A percentile compares a stretch with the other conserved stretches of the same genome.
These are phyloP conservation scores for Microplitis manilae DNA, from an alignment of 2,888 invertebrate genomes.

Conservation along the genomic window DNA sequence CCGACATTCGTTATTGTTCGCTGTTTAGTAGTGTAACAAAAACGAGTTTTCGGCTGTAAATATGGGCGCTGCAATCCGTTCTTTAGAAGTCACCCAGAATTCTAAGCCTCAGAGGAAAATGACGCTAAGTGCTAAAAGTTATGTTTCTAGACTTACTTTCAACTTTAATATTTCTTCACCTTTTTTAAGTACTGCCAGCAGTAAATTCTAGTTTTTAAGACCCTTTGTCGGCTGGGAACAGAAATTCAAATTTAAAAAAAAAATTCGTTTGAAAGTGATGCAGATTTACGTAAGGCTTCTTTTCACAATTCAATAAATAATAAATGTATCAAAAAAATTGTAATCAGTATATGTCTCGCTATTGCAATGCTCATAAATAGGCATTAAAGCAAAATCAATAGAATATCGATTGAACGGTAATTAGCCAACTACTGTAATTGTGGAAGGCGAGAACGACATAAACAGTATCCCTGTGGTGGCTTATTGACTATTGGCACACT, in stretches of 20 bases:
- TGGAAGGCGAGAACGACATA: constrained; percentile 41
- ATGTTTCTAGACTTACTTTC: not conserved
- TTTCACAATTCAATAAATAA: too few relatives aligned
- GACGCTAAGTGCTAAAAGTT: not conserved
- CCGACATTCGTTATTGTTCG: constrained; percentile 1
- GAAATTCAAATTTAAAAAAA: too few relatives aligned
- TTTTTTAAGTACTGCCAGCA: not conserved
- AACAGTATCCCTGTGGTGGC: constrained; percentile 46
- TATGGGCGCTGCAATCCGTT: not conserved
- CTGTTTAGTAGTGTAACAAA: not conserved
- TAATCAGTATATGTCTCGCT: too few relatives aligned
- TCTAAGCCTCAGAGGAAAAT: not conserved
- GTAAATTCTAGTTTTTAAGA: too few relatives aligned
- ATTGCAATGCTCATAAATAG: too few relatives aligned
- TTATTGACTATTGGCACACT: constrained; percentile 61
- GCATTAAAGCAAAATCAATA: not conserved
- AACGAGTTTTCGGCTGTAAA: not conserved
- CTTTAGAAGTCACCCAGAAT: not conserved
- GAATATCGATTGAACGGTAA: constrained; percentile 47
- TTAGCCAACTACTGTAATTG: constrained; percentile 50
- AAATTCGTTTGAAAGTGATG: too few relatives aligned
- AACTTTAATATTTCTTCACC: not conserved
- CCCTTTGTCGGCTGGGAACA: too few relatives aligned
- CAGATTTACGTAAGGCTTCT: too few relatives aligned
- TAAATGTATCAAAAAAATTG: too few relatives aligned